phyloP scores from a whole-genome alignment of 2,113 vertebrate species.

The Artemisiospiza belli region DNA sequence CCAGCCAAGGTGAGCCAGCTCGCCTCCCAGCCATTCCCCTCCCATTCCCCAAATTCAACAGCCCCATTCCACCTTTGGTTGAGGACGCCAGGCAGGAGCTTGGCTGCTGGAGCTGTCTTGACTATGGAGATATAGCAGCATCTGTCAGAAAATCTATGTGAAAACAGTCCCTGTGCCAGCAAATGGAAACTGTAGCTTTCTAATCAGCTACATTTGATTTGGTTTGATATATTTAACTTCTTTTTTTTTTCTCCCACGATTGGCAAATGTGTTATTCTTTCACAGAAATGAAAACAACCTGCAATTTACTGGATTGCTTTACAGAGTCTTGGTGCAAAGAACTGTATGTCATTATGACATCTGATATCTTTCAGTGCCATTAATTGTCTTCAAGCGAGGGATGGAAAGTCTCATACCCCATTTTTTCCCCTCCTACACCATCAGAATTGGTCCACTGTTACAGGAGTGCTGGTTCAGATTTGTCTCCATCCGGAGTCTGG shows the following conservation, averaged over 20 bases:
- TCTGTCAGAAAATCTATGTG: slow-evolving; percentile 26
- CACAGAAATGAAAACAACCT: slow-evolving; percentile 36
- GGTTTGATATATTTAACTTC: slow-evolving; percentile 47
- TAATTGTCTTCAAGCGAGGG: not conserved
- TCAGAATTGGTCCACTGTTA: not conserved
- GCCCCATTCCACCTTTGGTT: not conserved
- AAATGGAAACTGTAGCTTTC: slow-evolving; percentile 21
- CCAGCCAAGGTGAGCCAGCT: not conserved
- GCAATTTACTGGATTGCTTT: slow-evolving; percentile 8
- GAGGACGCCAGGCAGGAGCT: not conserved
- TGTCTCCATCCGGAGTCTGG: not conserved
- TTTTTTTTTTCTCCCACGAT: not conserved
- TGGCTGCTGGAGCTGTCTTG: not conserved
- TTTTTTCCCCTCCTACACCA: not conserved
- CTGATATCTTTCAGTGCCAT: slow-evolving; percentile 16
- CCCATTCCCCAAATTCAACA: not conserved
- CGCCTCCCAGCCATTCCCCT: not conserved
- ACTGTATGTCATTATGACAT: not conserved
- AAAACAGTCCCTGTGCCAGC: not conserved
- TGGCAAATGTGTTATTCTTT: not conserved
- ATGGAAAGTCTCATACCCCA: not conserved
- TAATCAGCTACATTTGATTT: slow-evolving; percentile 57
- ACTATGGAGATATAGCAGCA: not conserved
- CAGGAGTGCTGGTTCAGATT: not conserved
- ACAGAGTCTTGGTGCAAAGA: not conserved